Base-by-base conservation (phyloP, 2,888 invertebrate species). In the Leptinotarsa juncta region DNA sequence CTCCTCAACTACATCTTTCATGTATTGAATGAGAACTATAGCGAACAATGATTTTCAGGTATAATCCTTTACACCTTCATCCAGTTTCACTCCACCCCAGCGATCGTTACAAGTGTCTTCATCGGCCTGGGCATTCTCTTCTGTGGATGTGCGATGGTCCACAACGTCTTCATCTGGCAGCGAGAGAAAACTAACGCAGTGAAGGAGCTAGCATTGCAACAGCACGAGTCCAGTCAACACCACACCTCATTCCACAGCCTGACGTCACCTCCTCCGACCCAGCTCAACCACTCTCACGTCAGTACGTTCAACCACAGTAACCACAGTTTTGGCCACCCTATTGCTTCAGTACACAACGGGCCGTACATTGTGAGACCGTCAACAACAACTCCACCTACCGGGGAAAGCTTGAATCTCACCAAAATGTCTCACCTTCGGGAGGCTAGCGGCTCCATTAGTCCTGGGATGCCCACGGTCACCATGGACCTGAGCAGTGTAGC, bases 131-230 rank as follows among this genome's bases (percentile, higher is more conserved):
- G 97, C 2, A 95, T 97, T 77, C 91, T 97, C 60, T 97, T 97
- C 89, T 96, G 97, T 86, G 95, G 97, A 81, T 95, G 95, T 83
- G 96, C 97, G 26, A 95, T 97, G 93, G 95, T 97, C 20, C 97
- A 97, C 89, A 97, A 97, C 88, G 96, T 96, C 16, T 97, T 96
- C 88, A 94, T 97, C 67, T 97, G 97, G 97, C 96, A 97, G 88
- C 94, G 93, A 86, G 95, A 95, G 87, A 96, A 96, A 89, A 96
- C 95, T 1, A 95, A 94, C 82, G 92, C 95, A 70, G 95, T 95
- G 49, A 93, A 93, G 83, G 93, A 93, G 77, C 77, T 87, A 62
- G 87, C 88, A 3, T 76, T 87, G 67, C 86, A 86, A 73, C 87
- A 86, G 69, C 84, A 85, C 48, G 84, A 85, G 60, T 81, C 84